Evolutionary conservation across 1,140 invertebrate species (phyloP).

Genomic region (Neodiprion lecontei): DNA sequence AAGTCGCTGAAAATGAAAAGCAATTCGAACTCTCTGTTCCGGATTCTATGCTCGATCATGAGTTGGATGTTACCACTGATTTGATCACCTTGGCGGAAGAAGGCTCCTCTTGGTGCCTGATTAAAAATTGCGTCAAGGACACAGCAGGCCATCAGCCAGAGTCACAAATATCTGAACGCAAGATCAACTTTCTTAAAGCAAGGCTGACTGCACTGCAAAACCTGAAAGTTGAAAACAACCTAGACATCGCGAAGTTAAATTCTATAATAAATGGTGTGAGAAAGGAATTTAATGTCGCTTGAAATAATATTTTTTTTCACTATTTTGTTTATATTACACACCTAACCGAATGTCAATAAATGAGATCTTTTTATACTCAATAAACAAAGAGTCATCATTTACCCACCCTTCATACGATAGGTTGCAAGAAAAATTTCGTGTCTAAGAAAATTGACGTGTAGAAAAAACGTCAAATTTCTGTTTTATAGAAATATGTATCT

Average conservation of each 20-base stretch:
- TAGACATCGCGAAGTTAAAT: conserved; percentile 41
- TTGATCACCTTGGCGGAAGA: conserved; percentile 41
- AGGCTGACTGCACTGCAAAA: conserved; percentile 38
- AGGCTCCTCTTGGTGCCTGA: conserved; percentile 46
- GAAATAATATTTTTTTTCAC: not conserved
- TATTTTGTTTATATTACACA: not conserved
- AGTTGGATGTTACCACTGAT: conserved; percentile 35
- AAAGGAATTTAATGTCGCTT: conserved; percentile 28
- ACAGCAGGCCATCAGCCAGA: not conserved
- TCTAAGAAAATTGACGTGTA: too few species aligned
- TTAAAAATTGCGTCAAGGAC: conserved; percentile 45
- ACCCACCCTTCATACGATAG: not conserved
- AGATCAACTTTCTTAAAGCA: conserved; percentile 42
- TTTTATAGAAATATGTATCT: not conserved
- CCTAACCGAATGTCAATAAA: not conserved
- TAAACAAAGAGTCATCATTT: not conserved
- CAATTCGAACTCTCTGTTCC: conserved; percentile 39
- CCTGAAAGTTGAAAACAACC: conserved; percentile 31
- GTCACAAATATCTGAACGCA: conserved; percentile 15
- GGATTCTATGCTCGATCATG: conserved; percentile 19
- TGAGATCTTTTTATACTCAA: not conserved
- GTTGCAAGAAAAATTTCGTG: not conserved
- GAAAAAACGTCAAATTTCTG: not conserved
- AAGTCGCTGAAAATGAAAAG: conserved; percentile 34
- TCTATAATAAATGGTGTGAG: conserved; percentile 44